Evolutionary conservation across 2,113 vertebrate genomes (phyloP).

Genomic region (Agapornis roseicollis): DNA sequence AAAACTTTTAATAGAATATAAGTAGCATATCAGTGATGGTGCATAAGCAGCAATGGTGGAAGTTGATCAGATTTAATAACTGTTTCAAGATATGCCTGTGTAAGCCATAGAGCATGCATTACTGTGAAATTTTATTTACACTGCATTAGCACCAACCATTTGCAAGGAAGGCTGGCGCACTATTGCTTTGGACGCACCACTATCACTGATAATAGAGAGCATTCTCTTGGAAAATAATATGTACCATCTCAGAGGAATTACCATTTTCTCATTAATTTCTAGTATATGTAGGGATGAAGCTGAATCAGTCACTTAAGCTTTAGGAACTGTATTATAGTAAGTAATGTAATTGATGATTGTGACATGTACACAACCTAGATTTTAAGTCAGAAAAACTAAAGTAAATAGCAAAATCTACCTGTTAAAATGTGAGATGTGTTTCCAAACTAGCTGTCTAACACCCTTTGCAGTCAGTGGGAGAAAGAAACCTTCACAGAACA

Average conservation of each 20-base stretch:
- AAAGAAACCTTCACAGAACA: background rate
- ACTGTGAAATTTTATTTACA: background rate
- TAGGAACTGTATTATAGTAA: background rate
- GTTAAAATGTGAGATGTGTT: rapidly evolving
- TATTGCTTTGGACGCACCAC: background rate
- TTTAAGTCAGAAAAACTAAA: background rate
- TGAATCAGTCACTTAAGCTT: background rate
- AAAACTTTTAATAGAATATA: background rate
- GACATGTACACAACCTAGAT: background rate
- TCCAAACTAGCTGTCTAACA: background rate
- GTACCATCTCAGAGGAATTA: background rate
- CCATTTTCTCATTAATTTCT: background rate
- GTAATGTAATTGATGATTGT: background rate
- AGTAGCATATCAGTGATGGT: background rate
- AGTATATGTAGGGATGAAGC: background rate
- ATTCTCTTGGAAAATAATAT: background rate
- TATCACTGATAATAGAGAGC: background rate
- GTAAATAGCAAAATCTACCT: background rate
- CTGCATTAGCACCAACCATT: background rate
- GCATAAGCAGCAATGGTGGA: background rate
- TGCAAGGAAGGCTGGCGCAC: background rate
- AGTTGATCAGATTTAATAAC: background rate
- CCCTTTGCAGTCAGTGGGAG: background rate
- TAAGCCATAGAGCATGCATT: background rate
- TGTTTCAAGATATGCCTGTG: background rate